Evolutionary conservation across 2,888 invertebrate species (phyloP).

Genomic region (Baronia brevicornis): DNA sequence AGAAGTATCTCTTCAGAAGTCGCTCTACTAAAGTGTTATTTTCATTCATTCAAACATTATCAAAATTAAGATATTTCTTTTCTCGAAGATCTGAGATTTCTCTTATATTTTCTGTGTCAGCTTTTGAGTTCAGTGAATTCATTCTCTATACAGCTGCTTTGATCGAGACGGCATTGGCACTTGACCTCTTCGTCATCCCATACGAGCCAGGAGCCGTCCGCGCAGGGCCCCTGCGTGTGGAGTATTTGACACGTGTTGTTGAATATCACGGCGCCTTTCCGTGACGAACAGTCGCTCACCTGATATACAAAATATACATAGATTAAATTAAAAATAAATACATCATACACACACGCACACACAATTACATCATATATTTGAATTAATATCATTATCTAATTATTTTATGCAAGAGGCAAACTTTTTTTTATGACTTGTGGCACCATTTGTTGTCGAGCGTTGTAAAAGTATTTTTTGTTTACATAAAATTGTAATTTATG

Average conservation of each 20-base stretch:
- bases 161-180: conserved; percentile 81
- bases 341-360: no score
- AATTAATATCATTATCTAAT: no score
- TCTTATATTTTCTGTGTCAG: conserved; percentile 16
- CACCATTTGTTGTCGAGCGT: no score
- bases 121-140: conserved; percentile 30
- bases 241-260: conserved; percentile 84
- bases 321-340: background rate
- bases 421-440: no score
- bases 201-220: conserved; percentile 76
- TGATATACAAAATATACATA: conserved; percentile 24
- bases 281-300: conserved; percentile 72
- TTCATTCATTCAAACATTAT: no score
- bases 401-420: no score
- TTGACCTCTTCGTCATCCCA: conserved; percentile 56
- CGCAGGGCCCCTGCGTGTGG: conserved; percentile 86
- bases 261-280: conserved; percentile 78
- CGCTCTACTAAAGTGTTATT: no score
- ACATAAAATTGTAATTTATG: no score
- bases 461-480: no score
- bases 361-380: no score
- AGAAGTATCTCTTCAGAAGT: no score
- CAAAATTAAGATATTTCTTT: background rate
- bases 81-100: no score
- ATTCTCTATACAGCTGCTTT: conserved; percentile 21